These are phyloP conservation scores for Leptinotarsa undecemlineata DNA, from an alignment of 1,140 invertebrate genomes.

Conservation along the genomic window DNA sequence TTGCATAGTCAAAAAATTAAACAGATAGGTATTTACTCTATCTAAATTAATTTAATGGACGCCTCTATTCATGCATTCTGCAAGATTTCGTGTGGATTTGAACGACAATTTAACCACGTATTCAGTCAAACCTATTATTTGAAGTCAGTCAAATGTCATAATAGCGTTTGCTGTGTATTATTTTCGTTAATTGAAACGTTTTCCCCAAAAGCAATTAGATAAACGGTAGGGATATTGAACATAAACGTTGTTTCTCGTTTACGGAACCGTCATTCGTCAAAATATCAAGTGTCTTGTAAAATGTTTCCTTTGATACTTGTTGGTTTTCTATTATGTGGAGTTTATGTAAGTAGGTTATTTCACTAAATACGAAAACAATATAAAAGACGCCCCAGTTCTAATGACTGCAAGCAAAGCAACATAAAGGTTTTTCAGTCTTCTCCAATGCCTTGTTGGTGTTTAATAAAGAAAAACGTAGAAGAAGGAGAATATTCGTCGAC, in stretches of 20 bases:
- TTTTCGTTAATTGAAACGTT: slow-evolving; percentile 6
- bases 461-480: too few species aligned
- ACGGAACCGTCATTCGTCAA: too few species aligned
- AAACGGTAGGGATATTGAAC: neutral
- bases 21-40: too few species aligned
- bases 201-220: neutral
- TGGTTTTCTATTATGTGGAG: slow-evolving; percentile 4
- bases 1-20: too few species aligned
- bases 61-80: too few species aligned
- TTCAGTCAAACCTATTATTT: neutral
- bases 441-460: too few species aligned
- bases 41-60: too few species aligned
- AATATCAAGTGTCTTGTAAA: neutral
- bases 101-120: too few species aligned
- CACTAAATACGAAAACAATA: neutral
- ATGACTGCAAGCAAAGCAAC: neutral
- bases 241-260: too few species aligned
- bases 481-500: too few species aligned
- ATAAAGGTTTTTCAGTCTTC: too few species aligned
- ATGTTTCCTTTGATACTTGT: neutral
- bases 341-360: neutral
- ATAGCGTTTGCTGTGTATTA: neutral
- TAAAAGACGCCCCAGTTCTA: neutral
- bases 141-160: neutral
- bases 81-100: too few species aligned